phyloP scores from a whole-genome alignment of 2,113 vertebrate genomes.

The Protomyctophum bolini region DNA sequence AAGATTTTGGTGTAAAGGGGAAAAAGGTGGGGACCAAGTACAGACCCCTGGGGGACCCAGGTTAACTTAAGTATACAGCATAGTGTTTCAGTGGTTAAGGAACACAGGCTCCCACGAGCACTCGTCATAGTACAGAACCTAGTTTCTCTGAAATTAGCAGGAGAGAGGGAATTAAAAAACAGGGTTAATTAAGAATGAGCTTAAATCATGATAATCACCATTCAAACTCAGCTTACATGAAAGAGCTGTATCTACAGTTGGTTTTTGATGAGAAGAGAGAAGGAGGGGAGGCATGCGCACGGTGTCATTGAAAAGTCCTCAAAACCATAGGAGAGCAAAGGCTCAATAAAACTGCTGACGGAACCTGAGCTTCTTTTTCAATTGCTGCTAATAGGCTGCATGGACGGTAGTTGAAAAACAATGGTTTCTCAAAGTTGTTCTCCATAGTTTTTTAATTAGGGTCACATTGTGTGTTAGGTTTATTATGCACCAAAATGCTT shows the following conservation, averaged over 20 bases:
- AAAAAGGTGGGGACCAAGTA: too few relatives aligned
- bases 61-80: too few relatives aligned
- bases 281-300: slow-evolving; percentile 20
- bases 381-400: slow-evolving; percentile 24
- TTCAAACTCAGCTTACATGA: slow-evolving; percentile 27
- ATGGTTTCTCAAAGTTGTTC: slow-evolving; percentile 53
- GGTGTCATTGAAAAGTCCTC: slow-evolving; percentile 36
- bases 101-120: slow-evolving; percentile 29
- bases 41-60: too few relatives aligned
- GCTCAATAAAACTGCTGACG: slow-evolving; percentile 74
- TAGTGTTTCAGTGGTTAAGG: too few relatives aligned
- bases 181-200: slow-evolving; percentile 79
- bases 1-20: too few relatives aligned
- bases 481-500: slow-evolving; percentile 51
- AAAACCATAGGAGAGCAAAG: slow-evolving; percentile 63
- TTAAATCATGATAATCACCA: slow-evolving; percentile 73
- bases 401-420: slow-evolving; percentile 55
- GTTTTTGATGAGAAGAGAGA: slow-evolving; percentile 37
- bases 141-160: slow-evolving; percentile 70
- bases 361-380: slow-evolving; percentile 56
- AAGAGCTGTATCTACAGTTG: slow-evolving; percentile 48
- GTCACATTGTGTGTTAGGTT: slow-evolving; percentile 52
- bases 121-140: slow-evolving; percentile 23
- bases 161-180: slow-evolving; percentile 59
- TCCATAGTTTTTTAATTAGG: slow-evolving; percentile 63